Conservation (phyloP, 2,113 vertebrate species). For the Orthonyx spaldingii region DNA sequence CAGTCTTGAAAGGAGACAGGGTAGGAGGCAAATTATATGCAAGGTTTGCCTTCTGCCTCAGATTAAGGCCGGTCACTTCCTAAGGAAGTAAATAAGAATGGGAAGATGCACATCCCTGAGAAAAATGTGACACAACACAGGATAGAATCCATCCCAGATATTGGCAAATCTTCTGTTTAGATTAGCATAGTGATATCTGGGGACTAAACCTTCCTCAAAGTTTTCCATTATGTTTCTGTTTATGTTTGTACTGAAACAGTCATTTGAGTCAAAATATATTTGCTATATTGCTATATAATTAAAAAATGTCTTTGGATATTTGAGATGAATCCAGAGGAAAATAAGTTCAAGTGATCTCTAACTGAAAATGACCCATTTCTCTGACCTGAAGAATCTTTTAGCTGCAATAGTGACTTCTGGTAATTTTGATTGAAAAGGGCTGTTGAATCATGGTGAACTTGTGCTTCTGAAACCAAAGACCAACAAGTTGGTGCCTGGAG, state of each 20-base stretch:
- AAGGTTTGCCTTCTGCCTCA: background rate
- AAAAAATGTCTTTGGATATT: background rate
- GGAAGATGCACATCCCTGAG: background rate
- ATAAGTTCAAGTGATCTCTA: background rate
- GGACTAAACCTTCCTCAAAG: background rate
- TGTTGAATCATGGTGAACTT: slow-evolving; percentile 50
- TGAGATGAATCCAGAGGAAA: background rate
- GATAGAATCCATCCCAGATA: background rate
- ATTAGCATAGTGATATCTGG: background rate
- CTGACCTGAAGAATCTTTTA: slow-evolving; percentile 12
- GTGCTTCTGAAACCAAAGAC: slow-evolving; percentile 65
- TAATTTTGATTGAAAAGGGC: slow-evolving; percentile 42
- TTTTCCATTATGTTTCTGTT: background rate
- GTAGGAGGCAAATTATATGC: background rate
- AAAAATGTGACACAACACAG: background rate
- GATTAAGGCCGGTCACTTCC: background rate
- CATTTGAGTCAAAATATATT: background rate
- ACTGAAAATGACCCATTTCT: slow-evolving; percentile 64
- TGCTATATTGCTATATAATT: background rate
- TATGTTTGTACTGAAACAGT: background rate
- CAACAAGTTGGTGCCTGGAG: slow-evolving; percentile 72
- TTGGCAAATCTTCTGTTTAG: background rate
- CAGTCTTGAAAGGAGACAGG: background rate
- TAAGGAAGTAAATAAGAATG: background rate
- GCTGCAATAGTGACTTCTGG: slow-evolving; percentile 49